Percentiles rank a stretch among this genome's conserved stretches.
These are phyloP conservation scores for Ctenochaetus hawaiiensis DNA, from an alignment of 2,797 vertebrate genomes.

Conservation along the genomic window DNA sequence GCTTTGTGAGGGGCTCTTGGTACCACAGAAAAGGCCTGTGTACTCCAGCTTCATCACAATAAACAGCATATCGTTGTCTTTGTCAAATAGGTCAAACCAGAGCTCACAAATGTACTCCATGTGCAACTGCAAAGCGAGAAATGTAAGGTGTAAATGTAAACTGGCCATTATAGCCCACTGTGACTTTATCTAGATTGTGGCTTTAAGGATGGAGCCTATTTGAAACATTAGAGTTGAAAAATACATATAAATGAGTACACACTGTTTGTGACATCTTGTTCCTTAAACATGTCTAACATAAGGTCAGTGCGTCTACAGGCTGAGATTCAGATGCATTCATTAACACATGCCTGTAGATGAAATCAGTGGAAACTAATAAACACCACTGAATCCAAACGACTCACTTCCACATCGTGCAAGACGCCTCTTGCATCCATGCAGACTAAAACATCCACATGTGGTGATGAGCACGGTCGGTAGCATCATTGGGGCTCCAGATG, in stretches of 20 bases:
- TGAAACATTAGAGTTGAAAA: neutral
- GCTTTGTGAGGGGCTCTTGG: slow-evolving; percentile 10
- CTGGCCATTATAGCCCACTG: neutral
- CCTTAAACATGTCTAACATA: neutral
- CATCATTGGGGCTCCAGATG: slow-evolving; percentile 53
- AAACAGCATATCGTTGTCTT: neutral
- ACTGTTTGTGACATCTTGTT: neutral
- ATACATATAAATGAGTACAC: neutral
- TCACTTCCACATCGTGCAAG: slow-evolving; percentile 61
- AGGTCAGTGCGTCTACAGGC: slow-evolving; percentile 9
- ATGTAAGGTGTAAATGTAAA: neutral
- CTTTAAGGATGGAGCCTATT: slow-evolving; percentile 35
- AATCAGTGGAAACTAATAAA: slow-evolving; percentile 40
- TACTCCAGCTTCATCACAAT: neutral
- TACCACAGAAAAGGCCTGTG: slow-evolving; percentile 22
- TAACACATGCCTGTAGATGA: neutral
- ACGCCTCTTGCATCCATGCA: slow-evolving; percentile 47
- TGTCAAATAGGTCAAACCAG: neutral
- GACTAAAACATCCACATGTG: slow-evolving; percentile 63
- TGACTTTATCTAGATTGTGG: slow-evolving; percentile 47
- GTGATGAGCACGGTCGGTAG: neutral
- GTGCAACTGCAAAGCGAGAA: neutral
- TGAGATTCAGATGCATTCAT: slow-evolving; percentile 3
- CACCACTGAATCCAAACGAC: slow-evolving; percentile 41
- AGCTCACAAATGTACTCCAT: neutral